Evolutionary conservation across 2,888 invertebrate genomes (phyloP).

Genomic region (Platerodrilus igneus): DNA sequence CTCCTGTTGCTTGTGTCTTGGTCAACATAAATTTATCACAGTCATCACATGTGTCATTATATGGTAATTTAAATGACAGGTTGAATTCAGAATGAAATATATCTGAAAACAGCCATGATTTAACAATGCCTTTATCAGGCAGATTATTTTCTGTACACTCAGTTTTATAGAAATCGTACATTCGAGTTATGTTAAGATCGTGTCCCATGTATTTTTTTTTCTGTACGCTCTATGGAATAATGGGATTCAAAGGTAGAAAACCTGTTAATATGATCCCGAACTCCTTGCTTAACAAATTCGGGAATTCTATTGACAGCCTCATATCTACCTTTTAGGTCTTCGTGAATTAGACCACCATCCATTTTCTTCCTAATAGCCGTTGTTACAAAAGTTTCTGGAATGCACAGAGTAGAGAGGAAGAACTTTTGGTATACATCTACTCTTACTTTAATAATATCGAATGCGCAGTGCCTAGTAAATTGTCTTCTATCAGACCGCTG

Average conservation of each 20-base stretch:
- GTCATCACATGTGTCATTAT: slow-evolving; percentile 7
- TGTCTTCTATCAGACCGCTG: no score
- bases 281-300: slow-evolving; percentile 7
- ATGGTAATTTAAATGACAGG: slow-evolving; percentile 5
- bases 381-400: no score
- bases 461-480: no score
- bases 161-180: slow-evolving; percentile 5
- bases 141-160: slow-evolving; percentile 6
- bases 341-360: slow-evolving; percentile 2
- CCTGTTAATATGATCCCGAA: slow-evolving; percentile 5
- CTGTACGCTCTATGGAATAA: slow-evolving; percentile 7
- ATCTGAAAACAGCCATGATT: slow-evolving; percentile 4
- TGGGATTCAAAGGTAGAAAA: slow-evolving; percentile 4
- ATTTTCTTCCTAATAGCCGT: neutral
- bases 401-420: no score
- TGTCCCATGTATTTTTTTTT: slow-evolving; percentile 1
- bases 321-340: slow-evolving; percentile 7
- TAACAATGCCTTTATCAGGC: neutral
- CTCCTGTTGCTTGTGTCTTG: slow-evolving; percentile 1
- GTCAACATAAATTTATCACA: slow-evolving; percentile 3
- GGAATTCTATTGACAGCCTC: slow-evolving; percentile 3
- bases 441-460: no score
- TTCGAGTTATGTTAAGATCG: slow-evolving; percentile 4
- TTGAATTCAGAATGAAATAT: slow-evolving; percentile 7
- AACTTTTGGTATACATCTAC: no score